These are phyloP conservation scores for Amphiprion percula DNA, from an alignment of 2,113 vertebrate genomes.

Conservation along the genomic window DNA sequence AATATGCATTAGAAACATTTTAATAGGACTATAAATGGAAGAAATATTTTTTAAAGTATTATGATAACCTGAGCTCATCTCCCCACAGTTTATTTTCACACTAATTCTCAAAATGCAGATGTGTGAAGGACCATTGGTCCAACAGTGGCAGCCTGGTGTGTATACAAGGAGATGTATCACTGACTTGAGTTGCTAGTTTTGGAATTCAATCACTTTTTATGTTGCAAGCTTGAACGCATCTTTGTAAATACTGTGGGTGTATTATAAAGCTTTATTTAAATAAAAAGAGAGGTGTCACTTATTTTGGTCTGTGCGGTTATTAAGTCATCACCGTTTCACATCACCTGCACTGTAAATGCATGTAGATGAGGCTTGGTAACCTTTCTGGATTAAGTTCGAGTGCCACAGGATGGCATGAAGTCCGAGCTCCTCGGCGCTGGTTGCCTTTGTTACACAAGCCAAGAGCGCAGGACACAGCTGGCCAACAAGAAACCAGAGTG, in stretches of 20 bases:
- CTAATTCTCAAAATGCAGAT: neutral
- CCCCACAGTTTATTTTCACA: neutral
- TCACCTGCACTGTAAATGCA: neutral
- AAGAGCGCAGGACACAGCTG: conserved; percentile 28
- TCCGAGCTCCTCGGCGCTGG: neutral
- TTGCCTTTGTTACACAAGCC: neutral
- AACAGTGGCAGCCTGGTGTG: neutral
- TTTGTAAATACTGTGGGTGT: conserved; percentile 58
- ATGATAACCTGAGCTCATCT: neutral
- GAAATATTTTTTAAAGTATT: neutral
- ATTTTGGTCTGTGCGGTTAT: neutral
- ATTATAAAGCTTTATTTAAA: conserved; percentile 63
- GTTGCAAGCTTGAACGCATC: conserved; percentile 12
- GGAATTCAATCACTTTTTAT: conserved; percentile 11
- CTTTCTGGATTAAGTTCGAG: neutral
- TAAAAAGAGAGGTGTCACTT: conserved; percentile 43
- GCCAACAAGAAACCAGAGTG: conserved; percentile 75
- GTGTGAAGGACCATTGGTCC: neutral
- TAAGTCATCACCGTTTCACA: no score
- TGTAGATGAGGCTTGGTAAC: neutral
- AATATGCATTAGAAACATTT: neutral
- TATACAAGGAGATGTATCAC: conserved; percentile 5
- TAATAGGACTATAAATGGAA: neutral
- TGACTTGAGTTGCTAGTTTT: conserved; percentile 15
- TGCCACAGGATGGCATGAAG: neutral